A percentile compares a stretch with the other conserved stretches of the same genome.
Conservation (phyloP, 2,113 vertebrate genomes). For the Ginglymostoma cirratum region DNA sequence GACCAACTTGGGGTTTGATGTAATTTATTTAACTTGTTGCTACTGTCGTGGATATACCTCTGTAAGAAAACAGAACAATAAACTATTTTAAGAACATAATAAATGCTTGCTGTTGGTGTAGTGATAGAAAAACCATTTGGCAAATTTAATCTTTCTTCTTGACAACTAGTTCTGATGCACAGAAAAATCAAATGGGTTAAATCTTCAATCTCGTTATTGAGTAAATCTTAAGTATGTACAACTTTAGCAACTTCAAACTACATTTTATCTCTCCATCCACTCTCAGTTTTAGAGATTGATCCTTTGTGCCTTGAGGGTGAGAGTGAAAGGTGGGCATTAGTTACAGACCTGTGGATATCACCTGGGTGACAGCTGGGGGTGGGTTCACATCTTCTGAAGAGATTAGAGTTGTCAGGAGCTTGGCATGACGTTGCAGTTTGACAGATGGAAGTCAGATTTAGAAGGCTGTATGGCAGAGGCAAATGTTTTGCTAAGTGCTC, state of each 20-base stretch:
- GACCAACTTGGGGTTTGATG: background rate
- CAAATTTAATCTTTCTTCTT: background rate
- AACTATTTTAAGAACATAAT: background rate
- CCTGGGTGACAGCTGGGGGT: background rate
- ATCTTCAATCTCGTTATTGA: background rate
- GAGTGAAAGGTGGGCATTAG: background rate
- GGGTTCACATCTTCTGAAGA: background rate
- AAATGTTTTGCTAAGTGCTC: background rate
- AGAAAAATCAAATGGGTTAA: background rate
- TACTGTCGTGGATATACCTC: background rate
- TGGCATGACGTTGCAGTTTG: background rate
- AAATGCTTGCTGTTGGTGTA: background rate
- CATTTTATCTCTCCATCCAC: background rate
- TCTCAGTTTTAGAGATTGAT: background rate
- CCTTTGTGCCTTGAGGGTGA: background rate
- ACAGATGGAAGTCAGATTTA: slow-evolving; percentile 18
- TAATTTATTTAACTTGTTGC: background rate
- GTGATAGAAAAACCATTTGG: background rate
- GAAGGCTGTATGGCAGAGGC: background rate
- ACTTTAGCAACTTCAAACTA: background rate
- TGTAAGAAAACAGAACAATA: background rate
- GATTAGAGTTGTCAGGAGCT: background rate
- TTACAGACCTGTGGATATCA: background rate
- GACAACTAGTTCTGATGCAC: background rate
- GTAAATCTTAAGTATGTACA: background rate